phyloP scores from a whole-genome alignment of 1,140 invertebrate genomes.

The Artemia franciscana region DNA sequence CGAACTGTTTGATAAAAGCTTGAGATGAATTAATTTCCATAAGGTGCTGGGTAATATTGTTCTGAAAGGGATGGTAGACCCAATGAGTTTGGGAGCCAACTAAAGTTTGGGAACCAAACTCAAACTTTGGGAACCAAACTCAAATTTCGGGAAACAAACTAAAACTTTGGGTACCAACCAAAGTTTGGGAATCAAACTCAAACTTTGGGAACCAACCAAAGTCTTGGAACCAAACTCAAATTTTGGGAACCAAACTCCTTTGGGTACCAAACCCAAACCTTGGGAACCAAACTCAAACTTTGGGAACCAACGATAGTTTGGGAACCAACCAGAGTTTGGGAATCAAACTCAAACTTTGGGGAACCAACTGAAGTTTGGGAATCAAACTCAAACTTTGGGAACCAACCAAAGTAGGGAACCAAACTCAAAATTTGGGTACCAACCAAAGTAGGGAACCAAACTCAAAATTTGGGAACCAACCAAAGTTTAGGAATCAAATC shows the following conservation, averaged over 20 bases:
- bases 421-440: not conserved
- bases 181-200: not conserved
- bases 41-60: too few species aligned
- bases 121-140: too few species aligned
- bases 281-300: not conserved
- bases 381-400: not conserved
- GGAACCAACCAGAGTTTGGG: too few species aligned
- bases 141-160: too few species aligned
- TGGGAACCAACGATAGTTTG: not conserved
- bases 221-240: slow-evolving; percentile 1
- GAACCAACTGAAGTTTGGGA: not conserved
- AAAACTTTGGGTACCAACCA: not conserved
- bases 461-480: not conserved
- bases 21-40: too few species aligned
- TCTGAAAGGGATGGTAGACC: too few species aligned
- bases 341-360: not conserved
- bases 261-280: not conserved
- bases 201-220: not conserved
- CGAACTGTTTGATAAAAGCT: too few species aligned
- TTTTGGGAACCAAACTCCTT: not conserved
- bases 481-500: not conserved
- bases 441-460: not conserved
- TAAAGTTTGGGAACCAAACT: not conserved
- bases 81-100: too few species aligned
- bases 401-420: not conserved